Base-by-base conservation (phyloP, 2,888 invertebrate genomes). In the Pandemis corylana region DNA sequence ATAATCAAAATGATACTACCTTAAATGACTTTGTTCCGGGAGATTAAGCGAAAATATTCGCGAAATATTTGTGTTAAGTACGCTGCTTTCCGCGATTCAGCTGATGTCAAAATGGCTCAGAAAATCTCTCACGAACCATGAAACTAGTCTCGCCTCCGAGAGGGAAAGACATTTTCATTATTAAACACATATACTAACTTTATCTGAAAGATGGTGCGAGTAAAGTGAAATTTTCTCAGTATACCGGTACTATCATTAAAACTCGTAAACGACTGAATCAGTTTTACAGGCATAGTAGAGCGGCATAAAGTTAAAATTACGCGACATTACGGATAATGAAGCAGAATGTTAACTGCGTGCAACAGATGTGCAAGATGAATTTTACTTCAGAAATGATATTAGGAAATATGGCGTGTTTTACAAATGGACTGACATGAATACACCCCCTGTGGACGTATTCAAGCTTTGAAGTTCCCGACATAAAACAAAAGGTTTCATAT, bases 321-420 rank as follows among this genome's bases (percentile, higher is more conserved):
- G 59, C 28, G 59, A 59, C 59, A 59, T 59, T 59, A 59, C 28
- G 59, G 28, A 28, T 62, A 62, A 41, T 62, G 62, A 62, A 62
- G 42, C 42, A 9, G 42, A 68, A 59, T 56, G 36, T 68, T 61
- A 44, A 61, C 59, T 10, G 59, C 28, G 61, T 49, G 62, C 69
- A 69, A 63, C 69, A 69, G 41, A 62, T 61, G 68, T 42, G 62
- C 62, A 69, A 49, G 62, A 69, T 63, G 69, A 63, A 69, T 49
- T 20, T 20, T 49, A 15, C 61, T 59, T 59, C 36, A 13, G 61
- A 61, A 68, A 49, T 68, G 6, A 46, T 46, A 44, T 64, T 64
- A 64, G 68, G 68, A 20, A 68, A 36, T 44, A 61, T 46, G 68
- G 49, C 68, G 46, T 68, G 68, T 61, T 49, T 44, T 64, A 64